phyloP scores from a whole-genome alignment of 1,140 invertebrate genomes.

The Polypedilum pembai region DNA sequence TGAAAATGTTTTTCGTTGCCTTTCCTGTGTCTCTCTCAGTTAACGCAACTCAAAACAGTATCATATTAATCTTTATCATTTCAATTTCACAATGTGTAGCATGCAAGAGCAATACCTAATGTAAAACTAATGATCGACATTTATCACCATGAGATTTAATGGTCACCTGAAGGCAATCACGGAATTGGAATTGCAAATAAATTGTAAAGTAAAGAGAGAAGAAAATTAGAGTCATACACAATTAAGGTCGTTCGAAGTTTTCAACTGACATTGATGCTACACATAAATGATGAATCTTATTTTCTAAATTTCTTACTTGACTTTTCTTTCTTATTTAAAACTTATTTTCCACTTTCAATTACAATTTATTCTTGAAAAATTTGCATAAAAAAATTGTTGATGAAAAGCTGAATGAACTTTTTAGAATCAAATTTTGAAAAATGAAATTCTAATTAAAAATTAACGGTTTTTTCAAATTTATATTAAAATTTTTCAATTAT shows the following conservation, averaged over 20 bases:
- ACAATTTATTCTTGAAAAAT: too few species aligned
- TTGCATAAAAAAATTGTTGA: too few species aligned
- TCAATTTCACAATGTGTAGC: not conserved
- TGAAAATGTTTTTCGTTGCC: not conserved
- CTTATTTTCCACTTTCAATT: too few species aligned
- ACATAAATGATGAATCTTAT: too few species aligned
- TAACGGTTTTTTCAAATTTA: not conserved
- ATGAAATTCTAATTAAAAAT: not conserved
- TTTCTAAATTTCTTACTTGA: too few species aligned
- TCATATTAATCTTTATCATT: constrained; percentile 10
- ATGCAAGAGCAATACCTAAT: constrained; percentile 6
- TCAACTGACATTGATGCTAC: too few species aligned
- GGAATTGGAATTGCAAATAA: constrained; percentile 8
- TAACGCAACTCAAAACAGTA: too few species aligned
- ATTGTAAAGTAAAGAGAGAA: too few species aligned
- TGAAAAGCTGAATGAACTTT: too few species aligned
- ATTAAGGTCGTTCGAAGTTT: not conserved
- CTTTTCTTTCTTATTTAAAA: too few species aligned
- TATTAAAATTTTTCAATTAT: too few species aligned
- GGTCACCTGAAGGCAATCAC: constrained; percentile 15
- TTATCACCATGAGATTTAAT: constrained; percentile 13
- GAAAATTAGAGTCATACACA: not conserved
- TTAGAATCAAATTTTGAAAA: too few species aligned
- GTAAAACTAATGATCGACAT: constrained; percentile 18
- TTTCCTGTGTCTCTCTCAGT: not conserved